Conservation (phyloP, 2,113 vertebrate species). For the Alosa alosa region DNA sequence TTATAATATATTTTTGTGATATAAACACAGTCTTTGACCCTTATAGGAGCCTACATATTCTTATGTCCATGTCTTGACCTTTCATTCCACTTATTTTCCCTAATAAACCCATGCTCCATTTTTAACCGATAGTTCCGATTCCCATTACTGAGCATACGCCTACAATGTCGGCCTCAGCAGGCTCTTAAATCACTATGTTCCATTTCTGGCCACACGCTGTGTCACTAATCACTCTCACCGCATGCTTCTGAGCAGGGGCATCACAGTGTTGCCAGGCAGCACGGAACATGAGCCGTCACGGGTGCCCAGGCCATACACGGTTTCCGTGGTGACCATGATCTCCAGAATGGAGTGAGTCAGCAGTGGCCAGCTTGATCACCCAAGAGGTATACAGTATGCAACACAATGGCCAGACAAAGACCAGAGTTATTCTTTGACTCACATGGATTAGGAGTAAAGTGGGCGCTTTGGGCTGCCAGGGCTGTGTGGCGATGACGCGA, state of each 20-base stretch:
- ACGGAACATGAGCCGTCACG: not conserved
- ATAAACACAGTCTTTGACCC: no score
- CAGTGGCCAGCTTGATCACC: conserved; percentile 21
- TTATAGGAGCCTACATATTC: no score
- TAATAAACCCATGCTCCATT: not conserved
- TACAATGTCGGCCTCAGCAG: not conserved
- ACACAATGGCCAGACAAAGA: not conserved
- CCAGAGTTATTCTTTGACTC: conserved; percentile 4
- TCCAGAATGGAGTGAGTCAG: conserved; percentile 41
- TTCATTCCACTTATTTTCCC: not conserved
- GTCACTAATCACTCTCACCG: not conserved
- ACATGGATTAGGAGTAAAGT: not conserved
- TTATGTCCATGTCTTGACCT: not conserved
- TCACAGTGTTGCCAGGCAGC: conserved; percentile 22
- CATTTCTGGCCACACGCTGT: not conserved
- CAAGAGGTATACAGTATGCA: conserved; percentile 11
- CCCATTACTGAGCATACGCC: not conserved
- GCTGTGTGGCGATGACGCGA: not conserved
- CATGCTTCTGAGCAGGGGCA: not conserved
- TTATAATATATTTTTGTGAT: no score
- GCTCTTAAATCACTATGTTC: not conserved
- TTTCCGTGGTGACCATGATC: conserved; percentile 45
- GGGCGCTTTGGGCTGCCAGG: not conserved
- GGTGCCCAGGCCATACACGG: not conserved
- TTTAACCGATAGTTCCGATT: not conserved